phyloP scores from a whole-genome alignment of 2,888 invertebrate genomes.

The Pheosia gnoma region DNA sequence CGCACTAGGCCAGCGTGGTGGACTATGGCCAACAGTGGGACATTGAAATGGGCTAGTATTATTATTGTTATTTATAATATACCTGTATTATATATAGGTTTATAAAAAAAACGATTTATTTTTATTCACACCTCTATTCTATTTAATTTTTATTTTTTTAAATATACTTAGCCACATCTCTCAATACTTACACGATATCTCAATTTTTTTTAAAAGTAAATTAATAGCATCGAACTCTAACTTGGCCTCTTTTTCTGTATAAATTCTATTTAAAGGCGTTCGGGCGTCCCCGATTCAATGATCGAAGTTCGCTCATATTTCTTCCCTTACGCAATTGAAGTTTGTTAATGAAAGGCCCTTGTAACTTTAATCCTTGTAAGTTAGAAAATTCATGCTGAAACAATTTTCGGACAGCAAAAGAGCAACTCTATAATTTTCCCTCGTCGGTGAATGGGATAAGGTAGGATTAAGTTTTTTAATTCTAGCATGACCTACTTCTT shows the following conservation, averaged over 20 bases:
- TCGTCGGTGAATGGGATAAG: slow-evolving; percentile 18
- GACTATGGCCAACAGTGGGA: too few species aligned
- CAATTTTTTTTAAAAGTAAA: slow-evolving; percentile 2
- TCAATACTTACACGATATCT: too few species aligned
- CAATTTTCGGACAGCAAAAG: slow-evolving; percentile 44
- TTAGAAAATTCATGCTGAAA: slow-evolving; percentile 63
- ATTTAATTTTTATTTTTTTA: too few species aligned
- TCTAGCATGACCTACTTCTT: background rate
- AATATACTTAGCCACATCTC: too few species aligned
- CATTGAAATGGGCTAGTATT: too few species aligned
- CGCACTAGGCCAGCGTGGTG: too few species aligned
- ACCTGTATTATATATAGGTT: too few species aligned
- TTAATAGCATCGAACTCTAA: background rate
- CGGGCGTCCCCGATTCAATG: slow-evolving; percentile 59
- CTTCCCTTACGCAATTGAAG: slow-evolving; percentile 68
- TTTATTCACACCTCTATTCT: too few species aligned
- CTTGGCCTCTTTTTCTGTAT: slow-evolving; percentile 42
- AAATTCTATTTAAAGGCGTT: slow-evolving; percentile 53
- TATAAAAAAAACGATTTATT: too few species aligned
- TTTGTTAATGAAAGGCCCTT: slow-evolving; percentile 72
- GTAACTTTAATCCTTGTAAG: slow-evolving; percentile 67
- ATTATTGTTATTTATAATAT: too few species aligned
- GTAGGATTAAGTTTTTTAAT: slow-evolving; percentile 1
- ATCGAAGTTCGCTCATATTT: slow-evolving; percentile 74
- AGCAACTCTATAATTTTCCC: slow-evolving; percentile 23